phyloP scores from a whole-genome alignment of 37 sponge, comb jelly and placozoan genomes.

The Diacarnus erythraeanus region DNA sequence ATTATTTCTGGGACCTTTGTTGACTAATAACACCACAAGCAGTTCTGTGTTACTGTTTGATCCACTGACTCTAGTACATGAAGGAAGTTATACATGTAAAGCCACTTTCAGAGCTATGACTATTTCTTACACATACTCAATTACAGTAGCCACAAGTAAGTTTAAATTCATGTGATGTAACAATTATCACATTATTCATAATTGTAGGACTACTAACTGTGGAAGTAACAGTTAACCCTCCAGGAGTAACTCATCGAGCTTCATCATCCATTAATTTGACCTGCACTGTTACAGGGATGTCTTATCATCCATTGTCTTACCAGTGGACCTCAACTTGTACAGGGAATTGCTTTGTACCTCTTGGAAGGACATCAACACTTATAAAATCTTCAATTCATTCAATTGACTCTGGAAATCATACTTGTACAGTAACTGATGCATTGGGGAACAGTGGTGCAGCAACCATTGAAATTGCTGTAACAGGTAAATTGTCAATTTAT shows the following conservation, averaged over 20 bases:
- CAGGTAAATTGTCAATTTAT: too few relatives aligned
- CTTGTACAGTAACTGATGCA: conserved; percentile 3
- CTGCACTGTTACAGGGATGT: conserved; percentile 9
- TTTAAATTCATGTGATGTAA: background rate
- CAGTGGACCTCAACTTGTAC: conserved; percentile 15
- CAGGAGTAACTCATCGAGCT: conserved; percentile 2
- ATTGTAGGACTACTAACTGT: conserved; percentile 4
- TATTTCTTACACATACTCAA: background rate
- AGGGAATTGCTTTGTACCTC: background rate
- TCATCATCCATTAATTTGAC: conserved; percentile 2
- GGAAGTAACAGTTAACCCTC: background rate
- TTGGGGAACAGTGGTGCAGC: background rate
- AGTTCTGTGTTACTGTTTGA: conserved; percentile 15
- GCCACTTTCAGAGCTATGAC: background rate
- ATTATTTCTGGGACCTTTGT: background rate
- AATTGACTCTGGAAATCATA: conserved; percentile 14
- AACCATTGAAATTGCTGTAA: background rate
- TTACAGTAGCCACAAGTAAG: background rate
- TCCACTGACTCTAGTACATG: background rate
- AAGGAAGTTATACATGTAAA: conserved; percentile 15
- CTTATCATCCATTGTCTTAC: background rate
- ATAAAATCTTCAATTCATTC: background rate
- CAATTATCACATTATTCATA: background rate
- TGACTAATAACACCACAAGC: background rate
- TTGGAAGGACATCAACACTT: background rate